Evolutionary conservation across 2,797 vertebrate genomes (phyloP).

Genomic region (Hippopotamyrus pictus): DNA sequence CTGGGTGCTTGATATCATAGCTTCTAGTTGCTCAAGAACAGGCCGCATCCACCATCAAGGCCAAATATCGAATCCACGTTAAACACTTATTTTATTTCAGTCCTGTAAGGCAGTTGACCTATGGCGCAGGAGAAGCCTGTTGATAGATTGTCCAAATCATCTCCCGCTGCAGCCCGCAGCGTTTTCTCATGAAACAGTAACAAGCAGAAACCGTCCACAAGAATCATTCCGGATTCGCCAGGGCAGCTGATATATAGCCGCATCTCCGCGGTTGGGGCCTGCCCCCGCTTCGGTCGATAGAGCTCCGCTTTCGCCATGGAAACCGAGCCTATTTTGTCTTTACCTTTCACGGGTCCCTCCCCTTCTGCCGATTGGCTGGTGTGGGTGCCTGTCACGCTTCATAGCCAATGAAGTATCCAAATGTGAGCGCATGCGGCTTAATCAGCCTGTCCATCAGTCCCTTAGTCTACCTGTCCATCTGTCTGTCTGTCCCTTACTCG

Average conservation of each 20-base stretch:
- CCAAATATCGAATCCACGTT: neutral
- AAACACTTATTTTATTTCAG: slow-evolving; percentile 9
- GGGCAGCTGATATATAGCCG: neutral
- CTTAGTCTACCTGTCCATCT: neutral
- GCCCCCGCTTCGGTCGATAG: neutral
- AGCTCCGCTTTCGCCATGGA: slow-evolving; percentile 8
- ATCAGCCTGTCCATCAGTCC: neutral
- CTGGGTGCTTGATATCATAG: neutral
- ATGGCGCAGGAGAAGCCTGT: neutral
- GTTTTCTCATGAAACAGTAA: neutral
- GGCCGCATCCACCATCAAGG: neutral
- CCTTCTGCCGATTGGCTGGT: neutral
- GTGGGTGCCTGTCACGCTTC: neutral
- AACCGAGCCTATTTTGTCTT: neutral
- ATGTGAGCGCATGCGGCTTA: neutral
- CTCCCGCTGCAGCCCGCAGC: neutral
- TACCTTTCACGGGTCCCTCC: neutral
- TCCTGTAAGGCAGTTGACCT: neutral
- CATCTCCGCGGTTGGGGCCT: neutral
- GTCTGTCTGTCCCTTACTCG: neutral
- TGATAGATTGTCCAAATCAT: neutral
- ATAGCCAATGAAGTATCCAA: neutral
- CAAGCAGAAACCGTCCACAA: neutral
- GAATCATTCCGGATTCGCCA: neutral
- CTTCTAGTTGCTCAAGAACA: neutral